These are phyloP conservation scores for Alcedo atthis DNA, from an alignment of 2,797 vertebrate genomes.

Conservation along the genomic window DNA sequence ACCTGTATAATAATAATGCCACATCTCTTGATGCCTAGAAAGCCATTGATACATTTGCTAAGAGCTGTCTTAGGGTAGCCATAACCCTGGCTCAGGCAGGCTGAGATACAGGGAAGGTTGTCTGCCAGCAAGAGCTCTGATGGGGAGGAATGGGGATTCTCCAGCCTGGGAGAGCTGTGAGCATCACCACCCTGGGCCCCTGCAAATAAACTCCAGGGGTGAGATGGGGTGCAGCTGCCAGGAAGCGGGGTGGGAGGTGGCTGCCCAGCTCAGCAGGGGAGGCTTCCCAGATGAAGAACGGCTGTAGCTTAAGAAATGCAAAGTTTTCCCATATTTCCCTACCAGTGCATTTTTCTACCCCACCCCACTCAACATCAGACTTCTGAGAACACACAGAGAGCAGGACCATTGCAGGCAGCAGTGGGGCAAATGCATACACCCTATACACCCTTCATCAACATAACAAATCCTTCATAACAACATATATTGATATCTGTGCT, in stretches of 20 bases:
- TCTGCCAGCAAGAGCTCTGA: accelerated
- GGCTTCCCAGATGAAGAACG: neutral
- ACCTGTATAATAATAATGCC: neutral
- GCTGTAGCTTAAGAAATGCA: neutral
- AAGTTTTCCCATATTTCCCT: neutral
- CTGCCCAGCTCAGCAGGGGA: neutral
- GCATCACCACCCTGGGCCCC: neutral
- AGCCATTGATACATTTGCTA: neutral
- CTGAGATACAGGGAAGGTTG: neutral
- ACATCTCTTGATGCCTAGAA: neutral
- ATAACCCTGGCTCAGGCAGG: neutral
- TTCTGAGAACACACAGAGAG: neutral
- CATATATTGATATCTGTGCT: neutral
- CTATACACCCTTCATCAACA: neutral
- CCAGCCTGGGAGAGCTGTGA: neutral
- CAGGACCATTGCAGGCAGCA: neutral
- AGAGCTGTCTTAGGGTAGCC: neutral
- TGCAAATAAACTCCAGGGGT: neutral
- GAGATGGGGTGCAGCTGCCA: neutral
- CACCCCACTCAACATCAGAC: neutral
- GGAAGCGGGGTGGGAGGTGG: accelerated
- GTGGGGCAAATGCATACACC: neutral
- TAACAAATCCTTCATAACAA: neutral
- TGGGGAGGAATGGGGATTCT: neutral
- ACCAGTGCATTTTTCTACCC: neutral